phyloP scores from a whole-genome alignment of 2,888 invertebrate species.

The Epinotia demarniana region DNA sequence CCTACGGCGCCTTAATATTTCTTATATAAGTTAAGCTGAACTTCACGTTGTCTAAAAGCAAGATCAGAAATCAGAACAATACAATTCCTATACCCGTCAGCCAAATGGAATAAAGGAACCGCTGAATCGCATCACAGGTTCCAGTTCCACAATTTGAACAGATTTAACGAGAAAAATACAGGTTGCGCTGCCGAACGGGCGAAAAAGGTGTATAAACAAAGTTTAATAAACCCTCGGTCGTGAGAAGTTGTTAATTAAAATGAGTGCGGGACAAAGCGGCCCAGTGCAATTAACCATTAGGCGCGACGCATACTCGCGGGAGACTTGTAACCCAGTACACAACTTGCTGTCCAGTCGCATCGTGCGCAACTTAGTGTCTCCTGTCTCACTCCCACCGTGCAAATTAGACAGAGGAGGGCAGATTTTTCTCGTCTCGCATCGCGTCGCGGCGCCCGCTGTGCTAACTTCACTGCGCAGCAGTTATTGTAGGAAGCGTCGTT shows the following conservation, averaged over 20 bases:
- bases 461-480: neutral
- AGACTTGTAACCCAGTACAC: conserved; percentile 37
- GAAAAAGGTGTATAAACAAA: conserved; percentile 53
- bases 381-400: too few relatives aligned
- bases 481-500: neutral
- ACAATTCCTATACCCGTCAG: conserved; percentile 12
- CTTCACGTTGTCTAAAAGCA: neutral
- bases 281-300: conserved; percentile 45
- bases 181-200: conserved; percentile 18
- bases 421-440: too few relatives aligned
- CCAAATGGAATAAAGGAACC: conserved; percentile 35
- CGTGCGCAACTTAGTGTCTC: too few relatives aligned
- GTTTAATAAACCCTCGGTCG: conserved; percentile 55
- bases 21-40: neutral
- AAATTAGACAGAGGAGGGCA: too few relatives aligned
- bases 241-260: conserved; percentile 58
- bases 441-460: too few relatives aligned
- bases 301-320: conserved; percentile 36
- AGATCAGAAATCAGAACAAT: neutral
- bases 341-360: too few relatives aligned
- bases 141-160: conserved; percentile 22
- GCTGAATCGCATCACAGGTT: conserved; percentile 34
- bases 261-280: conserved; percentile 53
- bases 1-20: neutral
- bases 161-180: conserved; percentile 38